phyloP scores from a whole-genome alignment of 1,140 invertebrate genomes.

The Heterodera carotae region DNA sequence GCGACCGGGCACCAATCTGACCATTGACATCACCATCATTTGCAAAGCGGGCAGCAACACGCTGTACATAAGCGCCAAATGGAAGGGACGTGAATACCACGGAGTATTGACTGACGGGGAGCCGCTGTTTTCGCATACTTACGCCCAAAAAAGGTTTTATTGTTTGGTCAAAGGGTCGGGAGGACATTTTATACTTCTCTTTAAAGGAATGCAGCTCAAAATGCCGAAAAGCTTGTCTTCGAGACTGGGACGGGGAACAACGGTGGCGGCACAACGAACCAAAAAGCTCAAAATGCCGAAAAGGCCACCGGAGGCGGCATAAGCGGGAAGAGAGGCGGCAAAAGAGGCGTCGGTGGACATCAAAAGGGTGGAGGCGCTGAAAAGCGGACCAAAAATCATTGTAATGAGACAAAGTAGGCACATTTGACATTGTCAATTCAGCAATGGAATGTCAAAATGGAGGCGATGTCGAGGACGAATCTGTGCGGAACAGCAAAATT shows the following conservation, averaged over 20 bases:
- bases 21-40: slow-evolving; percentile 41
- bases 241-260: not conserved
- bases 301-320: not conserved
- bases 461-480: not conserved
- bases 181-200: not conserved
- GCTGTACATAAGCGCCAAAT: slow-evolving; percentile 42
- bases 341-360: slow-evolving; percentile 16
- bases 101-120: slow-evolving; percentile 47
- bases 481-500: not conserved
- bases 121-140: slow-evolving; percentile 35
- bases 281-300: not conserved
- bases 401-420: not conserved
- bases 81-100: slow-evolving; percentile 43
- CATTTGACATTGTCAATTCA: not conserved
- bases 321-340: slow-evolving; percentile 15
- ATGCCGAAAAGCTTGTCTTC: not conserved
- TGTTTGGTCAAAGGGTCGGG: too few relatives aligned
- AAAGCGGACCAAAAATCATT: not conserved
- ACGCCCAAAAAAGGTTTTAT: slow-evolving; percentile 37
- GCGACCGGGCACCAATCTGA: slow-evolving; percentile 35
- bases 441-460: not conserved
- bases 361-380: not conserved
- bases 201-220: slow-evolving; percentile 15
- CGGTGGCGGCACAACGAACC: not conserved
- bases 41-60: slow-evolving; percentile 45